phyloP scores from a whole-genome alignment of 1,140 invertebrate genomes.

The Phthorimaea operculella region DNA sequence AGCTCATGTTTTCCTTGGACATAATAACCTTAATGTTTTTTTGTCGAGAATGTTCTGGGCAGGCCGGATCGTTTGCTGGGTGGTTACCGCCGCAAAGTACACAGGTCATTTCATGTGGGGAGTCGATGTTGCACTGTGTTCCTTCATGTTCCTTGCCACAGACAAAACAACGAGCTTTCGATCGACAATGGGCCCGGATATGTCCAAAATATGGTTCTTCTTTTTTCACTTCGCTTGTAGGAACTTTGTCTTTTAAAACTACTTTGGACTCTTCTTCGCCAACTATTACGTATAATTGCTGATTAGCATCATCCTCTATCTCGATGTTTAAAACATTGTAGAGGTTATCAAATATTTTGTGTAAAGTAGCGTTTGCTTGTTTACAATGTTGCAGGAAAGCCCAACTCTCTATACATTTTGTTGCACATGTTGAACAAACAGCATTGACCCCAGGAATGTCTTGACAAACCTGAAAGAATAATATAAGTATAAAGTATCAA shows the following conservation, averaged over 20 bases:
- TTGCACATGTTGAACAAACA: slow-evolving; percentile 40
- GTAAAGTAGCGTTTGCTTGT: slow-evolving; percentile 25
- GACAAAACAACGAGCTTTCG: too few relatives aligned
- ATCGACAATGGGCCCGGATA: too few relatives aligned
- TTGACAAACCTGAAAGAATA: slow-evolving; percentile 30
- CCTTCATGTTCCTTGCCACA: too few relatives aligned
- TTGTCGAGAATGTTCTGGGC: too few relatives aligned
- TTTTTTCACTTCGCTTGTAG: too few relatives aligned
- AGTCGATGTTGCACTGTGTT: too few relatives aligned
- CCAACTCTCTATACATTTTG: slow-evolving; percentile 27
- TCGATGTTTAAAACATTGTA: slow-evolving; percentile 23
- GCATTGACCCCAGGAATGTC: slow-evolving; percentile 45
- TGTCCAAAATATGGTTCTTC: background rate
- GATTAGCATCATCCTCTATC: slow-evolving; percentile 19
- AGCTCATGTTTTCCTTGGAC: too few relatives aligned
- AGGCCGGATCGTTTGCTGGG: too few relatives aligned
- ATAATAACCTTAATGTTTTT: too few relatives aligned
- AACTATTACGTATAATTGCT: slow-evolving; percentile 32
- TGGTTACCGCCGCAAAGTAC: too few relatives aligned
- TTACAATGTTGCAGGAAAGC: slow-evolving; percentile 37
- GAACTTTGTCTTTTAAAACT: slow-evolving; percentile 28
- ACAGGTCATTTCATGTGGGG: too few relatives aligned
- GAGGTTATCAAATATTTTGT: slow-evolving; percentile 36
- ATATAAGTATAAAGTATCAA: slow-evolving; percentile 2
- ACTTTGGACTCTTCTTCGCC: slow-evolving; percentile 29